These are phyloP conservation scores for Atopsyche davidsoni DNA, from an alignment of 1,140 invertebrate genomes.

Conservation along the genomic window DNA sequence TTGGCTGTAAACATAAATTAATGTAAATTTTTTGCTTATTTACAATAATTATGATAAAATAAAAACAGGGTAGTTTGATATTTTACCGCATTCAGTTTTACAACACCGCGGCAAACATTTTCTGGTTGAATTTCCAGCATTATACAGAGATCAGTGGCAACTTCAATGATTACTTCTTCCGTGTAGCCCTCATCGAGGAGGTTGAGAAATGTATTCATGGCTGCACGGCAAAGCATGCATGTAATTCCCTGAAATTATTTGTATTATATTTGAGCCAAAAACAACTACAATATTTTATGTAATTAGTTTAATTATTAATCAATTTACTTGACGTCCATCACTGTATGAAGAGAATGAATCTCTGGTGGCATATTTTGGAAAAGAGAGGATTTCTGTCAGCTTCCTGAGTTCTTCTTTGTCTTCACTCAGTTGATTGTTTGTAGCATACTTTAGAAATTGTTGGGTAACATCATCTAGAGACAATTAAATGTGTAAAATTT, in stretches of 20 bases:
- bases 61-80: background rate
- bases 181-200: slow-evolving; percentile 37
- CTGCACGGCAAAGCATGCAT: slow-evolving; percentile 50
- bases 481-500: background rate
- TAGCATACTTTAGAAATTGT: slow-evolving; percentile 26
- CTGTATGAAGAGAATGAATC: slow-evolving; percentile 11
- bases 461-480: slow-evolving; percentile 16
- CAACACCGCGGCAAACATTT: slow-evolving; percentile 51
- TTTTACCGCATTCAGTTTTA: slow-evolving; percentile 52
- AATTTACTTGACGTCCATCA: slow-evolving; percentile 29
- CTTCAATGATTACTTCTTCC: slow-evolving; percentile 36
- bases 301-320: background rate
- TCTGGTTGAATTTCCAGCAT: slow-evolving; percentile 48
- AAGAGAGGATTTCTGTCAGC: slow-evolving; percentile 19
- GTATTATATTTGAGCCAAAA: slow-evolving; percentile 1
- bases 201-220: slow-evolving; percentile 39
- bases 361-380: slow-evolving; percentile 20
- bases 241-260: slow-evolving; percentile 36
- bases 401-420: slow-evolving; percentile 19
- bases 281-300: slow-evolving; percentile 1
- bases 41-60: background rate
- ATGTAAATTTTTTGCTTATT: background rate
- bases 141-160: slow-evolving; percentile 46
- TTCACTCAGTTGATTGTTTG: slow-evolving; percentile 12
- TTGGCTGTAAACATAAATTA: slow-evolving; percentile 40